Conservation (phyloP, 2,797 vertebrate species). For the Chaetophractus vellerosus region DNA sequence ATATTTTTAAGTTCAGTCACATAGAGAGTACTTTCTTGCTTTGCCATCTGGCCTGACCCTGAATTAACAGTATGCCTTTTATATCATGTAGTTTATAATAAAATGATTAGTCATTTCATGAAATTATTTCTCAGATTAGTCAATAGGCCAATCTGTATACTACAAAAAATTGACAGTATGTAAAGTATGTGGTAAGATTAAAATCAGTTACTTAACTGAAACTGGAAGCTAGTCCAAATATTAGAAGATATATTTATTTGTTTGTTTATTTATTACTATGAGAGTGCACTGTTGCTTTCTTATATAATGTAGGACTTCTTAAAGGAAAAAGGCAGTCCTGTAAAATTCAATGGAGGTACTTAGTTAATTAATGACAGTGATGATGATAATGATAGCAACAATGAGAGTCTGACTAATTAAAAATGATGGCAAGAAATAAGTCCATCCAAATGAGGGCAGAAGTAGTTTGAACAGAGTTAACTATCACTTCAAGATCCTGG, state of each 20-base stretch:
- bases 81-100: background rate
- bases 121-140: slow-evolving; percentile 54
- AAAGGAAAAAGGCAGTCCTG: background rate
- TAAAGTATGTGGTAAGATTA: background rate
- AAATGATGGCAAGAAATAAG: background rate
- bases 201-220: slow-evolving; percentile 20
- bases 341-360: background rate
- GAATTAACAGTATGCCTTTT: slow-evolving; percentile 67
- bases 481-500: background rate
- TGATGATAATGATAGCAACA: background rate
- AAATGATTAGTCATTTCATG: slow-evolving; percentile 59
- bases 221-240: background rate
- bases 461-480: background rate
- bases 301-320: background rate
- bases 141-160: background rate
- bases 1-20: slow-evolving; percentile 47
- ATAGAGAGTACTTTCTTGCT: slow-evolving; percentile 51
- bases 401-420: background rate
- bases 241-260: background rate
- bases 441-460: background rate
- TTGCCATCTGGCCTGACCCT: background rate
- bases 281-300: background rate
- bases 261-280: background rate
- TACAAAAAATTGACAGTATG: slow-evolving; percentile 34
- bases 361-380: background rate